Conservation (phyloP, 2,113 vertebrate genomes). For the Stegostoma tigrinum region DNA sequence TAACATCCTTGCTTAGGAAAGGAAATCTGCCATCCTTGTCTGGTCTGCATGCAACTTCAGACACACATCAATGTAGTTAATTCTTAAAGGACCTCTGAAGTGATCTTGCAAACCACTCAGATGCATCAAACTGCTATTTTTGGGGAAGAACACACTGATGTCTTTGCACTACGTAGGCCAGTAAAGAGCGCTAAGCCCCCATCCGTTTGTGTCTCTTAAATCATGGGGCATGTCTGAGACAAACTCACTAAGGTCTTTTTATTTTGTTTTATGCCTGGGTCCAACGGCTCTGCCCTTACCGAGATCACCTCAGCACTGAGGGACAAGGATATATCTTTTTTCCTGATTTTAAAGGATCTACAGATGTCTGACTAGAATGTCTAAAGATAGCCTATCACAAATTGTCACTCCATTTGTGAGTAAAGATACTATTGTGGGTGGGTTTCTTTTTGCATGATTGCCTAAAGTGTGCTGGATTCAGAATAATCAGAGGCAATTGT, state of each 20-base stretch:
- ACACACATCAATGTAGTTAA: no score
- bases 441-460: neutral
- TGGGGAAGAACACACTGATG: no score
- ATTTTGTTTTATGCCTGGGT: neutral
- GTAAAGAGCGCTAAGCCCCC: neutral
- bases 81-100: no score
- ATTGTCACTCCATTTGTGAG: neutral
- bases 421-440: neutral
- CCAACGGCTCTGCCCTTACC: neutral
- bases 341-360: neutral
- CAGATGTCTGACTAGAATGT: neutral
- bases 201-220: neutral
- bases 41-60: no score
- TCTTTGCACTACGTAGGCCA: no score
- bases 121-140: no score
- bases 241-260: neutral
- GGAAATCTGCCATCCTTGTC: no score
- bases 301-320: neutral
- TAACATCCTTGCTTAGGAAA: no score
- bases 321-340: neutral
- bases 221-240: neutral
- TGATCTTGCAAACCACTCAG: no score
- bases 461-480: neutral
- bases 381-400: neutral
- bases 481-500: conserved; percentile 12